phyloP scores from a whole-genome alignment of 2,888 invertebrate genomes.

The Pheosia gnoma region DNA sequence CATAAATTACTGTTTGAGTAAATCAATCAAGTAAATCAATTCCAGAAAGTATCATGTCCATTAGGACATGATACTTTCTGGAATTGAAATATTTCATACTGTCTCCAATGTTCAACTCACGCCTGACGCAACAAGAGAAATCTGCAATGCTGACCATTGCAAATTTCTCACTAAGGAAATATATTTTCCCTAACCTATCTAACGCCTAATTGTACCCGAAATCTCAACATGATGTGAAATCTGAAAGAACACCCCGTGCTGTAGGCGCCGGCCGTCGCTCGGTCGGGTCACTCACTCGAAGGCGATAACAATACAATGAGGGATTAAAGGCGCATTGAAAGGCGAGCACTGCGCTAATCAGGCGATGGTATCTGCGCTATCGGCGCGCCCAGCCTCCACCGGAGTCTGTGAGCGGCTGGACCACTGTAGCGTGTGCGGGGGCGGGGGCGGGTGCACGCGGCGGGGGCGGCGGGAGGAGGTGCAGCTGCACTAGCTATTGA shows the following conservation, averaged over 20 bases:
- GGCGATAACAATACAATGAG: not conserved
- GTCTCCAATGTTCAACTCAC: too few relatives aligned
- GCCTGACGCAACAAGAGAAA: too few relatives aligned
- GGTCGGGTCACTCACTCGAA: not conserved
- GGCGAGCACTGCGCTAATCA: slow-evolving; percentile 4
- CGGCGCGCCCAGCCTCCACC: slow-evolving; percentile 17
- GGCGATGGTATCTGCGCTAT: not conserved
- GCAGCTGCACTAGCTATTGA: slow-evolving; percentile 71
- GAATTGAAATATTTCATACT: too few relatives aligned
- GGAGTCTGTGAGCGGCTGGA: not conserved
- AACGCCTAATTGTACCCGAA: too few relatives aligned
- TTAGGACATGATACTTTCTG: too few relatives aligned
- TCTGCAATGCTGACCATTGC: too few relatives aligned
- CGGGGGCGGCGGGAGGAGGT: slow-evolving; percentile 20
- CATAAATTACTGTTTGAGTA: not conserved
- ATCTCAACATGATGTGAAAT: not conserved
- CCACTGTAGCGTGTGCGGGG: not conserved
- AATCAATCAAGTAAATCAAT: too few relatives aligned
- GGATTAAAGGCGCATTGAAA: slow-evolving; percentile 4
- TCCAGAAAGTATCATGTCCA: too few relatives aligned
- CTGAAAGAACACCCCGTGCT: not conserved
- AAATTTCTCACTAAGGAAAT: too few relatives aligned
- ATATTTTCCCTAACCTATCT: too few relatives aligned
- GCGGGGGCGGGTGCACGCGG: slow-evolving; percentile 6
- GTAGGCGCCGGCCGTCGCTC: not conserved